phyloP scores from a whole-genome alignment of 64 coral and sea anemone species.

The Hydrozoanthus tunicans region DNA sequence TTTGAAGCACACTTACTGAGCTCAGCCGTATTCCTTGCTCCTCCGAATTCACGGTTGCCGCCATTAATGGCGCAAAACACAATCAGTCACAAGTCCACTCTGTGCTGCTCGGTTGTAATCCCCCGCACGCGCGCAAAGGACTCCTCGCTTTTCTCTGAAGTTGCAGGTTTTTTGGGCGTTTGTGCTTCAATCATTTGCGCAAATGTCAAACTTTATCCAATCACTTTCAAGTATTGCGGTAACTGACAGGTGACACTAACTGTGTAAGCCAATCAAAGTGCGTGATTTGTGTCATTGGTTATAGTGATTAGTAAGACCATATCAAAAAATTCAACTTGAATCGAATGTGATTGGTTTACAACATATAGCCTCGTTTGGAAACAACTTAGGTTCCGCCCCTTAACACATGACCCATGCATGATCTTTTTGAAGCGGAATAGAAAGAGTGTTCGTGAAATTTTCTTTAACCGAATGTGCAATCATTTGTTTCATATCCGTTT shows the following conservation, averaged over 20 bases:
- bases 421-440: not conserved
- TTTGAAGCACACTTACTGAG: slow-evolving; percentile 51
- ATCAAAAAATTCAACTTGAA: not conserved
- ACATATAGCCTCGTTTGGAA: slow-evolving; percentile 28
- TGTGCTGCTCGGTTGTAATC: not conserved
- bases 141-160: not conserved
- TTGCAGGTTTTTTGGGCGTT: not conserved
- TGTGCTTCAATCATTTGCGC: slow-evolving; percentile 14
- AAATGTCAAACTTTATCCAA: slow-evolving; percentile 27
- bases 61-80: slow-evolving; percentile 57
- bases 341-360: not conserved
- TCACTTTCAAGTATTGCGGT: slow-evolving; percentile 5
- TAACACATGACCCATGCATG: not conserved
- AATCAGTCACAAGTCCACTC: slow-evolving; percentile 40
- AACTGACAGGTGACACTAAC: slow-evolving; percentile 25
- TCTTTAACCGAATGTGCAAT: not conserved
- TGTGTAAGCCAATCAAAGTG: not conserved
- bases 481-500: no score
- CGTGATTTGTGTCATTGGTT: not conserved
- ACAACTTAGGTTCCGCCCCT: no score
- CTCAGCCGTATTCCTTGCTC: slow-evolving; percentile 78
- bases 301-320: not conserved
- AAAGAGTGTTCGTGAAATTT: not conserved
- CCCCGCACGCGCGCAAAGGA: slow-evolving; percentile 20
- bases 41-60: slow-evolving; percentile 20